phyloP scores from a whole-genome alignment of 2,797 vertebrate genomes.

The Serranus cabrilla region DNA sequence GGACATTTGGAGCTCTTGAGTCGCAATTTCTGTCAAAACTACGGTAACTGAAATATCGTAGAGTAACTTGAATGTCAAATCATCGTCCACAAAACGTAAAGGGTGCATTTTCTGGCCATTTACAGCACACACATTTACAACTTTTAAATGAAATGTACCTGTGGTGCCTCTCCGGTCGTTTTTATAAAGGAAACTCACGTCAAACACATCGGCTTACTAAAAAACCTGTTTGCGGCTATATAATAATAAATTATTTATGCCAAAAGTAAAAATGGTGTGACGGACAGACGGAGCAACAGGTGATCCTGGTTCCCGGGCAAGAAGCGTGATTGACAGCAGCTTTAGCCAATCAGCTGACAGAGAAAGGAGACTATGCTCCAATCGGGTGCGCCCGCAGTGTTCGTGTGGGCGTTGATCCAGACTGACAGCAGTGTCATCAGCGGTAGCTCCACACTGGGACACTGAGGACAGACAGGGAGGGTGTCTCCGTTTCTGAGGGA shows the following conservation, averaged over 20 bases:
- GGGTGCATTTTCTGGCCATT: neutral
- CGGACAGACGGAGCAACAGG: slow-evolving; percentile 74
- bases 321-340: slow-evolving; percentile 45
- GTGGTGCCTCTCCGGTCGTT: neutral
- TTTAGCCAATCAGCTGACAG: slow-evolving; percentile 54
- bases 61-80: neutral
- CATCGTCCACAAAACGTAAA: neutral
- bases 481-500: slow-evolving; percentile 2
- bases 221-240: neutral
- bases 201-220: neutral
- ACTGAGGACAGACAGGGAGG: slow-evolving; percentile 31
- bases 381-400: slow-evolving; percentile 50
- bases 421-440: slow-evolving; percentile 48
- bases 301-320: slow-evolving; percentile 69
- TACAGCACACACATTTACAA: neutral
- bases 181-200: neutral
- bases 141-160: neutral
- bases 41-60: neutral
- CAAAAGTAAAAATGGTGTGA: slow-evolving; percentile 28
- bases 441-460: slow-evolving; percentile 45
- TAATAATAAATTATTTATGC: neutral
- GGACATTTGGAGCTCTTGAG: neutral
- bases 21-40: neutral
- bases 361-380: slow-evolving; percentile 7
- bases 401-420: slow-evolving; percentile 60